These are phyloP conservation scores for Trematocara nigrifrons DNA, from an alignment of 2,113 vertebrate genomes.

Conservation along the genomic window DNA sequence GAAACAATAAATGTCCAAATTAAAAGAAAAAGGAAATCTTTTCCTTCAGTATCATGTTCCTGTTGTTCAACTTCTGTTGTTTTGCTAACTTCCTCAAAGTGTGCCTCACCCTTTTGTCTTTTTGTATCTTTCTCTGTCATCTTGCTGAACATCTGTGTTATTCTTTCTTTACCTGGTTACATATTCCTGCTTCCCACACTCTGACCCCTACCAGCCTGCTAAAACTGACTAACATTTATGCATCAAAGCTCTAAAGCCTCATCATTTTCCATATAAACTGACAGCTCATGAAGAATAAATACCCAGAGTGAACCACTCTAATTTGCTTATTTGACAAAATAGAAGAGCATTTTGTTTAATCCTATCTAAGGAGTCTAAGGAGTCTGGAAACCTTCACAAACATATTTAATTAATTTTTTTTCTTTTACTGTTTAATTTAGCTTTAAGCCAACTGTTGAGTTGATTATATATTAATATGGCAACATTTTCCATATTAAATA, in stretches of 20 bases:
- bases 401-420: not conserved
- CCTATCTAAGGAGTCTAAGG: not conserved
- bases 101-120: not conserved
- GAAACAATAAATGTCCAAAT: not conserved
- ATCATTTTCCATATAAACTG: slow-evolving; percentile 8
- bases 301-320: not conserved
- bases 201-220: not conserved
- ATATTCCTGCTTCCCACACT: slow-evolving; percentile 29
- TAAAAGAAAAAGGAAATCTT: not conserved
- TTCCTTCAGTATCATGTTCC: slow-evolving; percentile 17
- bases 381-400: not conserved
- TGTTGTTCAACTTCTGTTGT: not conserved
- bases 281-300: not conserved
- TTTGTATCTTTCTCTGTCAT: not conserved
- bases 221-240: not conserved
- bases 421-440: not conserved
- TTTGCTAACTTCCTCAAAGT: slow-evolving; percentile 23
- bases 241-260: not conserved
- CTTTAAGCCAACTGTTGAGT: not conserved
- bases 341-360: not conserved
- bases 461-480: not conserved
- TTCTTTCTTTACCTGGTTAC: slow-evolving; percentile 58
- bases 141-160: slow-evolving; percentile 27
- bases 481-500: not conserved
- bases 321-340: not conserved